Conservation (phyloP, 2,113 vertebrate genomes). For the Percopsis transmontana region DNA sequence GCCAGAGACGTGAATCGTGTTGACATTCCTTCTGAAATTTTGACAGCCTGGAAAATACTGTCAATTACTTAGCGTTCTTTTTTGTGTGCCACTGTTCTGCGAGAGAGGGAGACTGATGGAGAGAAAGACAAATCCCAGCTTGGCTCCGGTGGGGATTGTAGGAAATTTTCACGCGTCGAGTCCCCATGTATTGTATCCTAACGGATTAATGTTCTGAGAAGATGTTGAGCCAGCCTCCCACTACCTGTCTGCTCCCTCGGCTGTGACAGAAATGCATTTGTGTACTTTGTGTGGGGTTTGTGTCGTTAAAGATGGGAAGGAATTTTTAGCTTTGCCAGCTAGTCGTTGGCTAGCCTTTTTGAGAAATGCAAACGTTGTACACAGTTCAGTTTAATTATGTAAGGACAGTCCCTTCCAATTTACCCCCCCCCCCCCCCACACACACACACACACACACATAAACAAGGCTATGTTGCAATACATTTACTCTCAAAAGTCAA, state of each 20-base stretch:
- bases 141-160: conserved; percentile 20
- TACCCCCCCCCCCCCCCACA: too few relatives aligned
- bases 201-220: conserved; percentile 36
- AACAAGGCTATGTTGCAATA: too few relatives aligned
- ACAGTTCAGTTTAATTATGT: too few relatives aligned
- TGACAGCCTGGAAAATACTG: conserved; percentile 46
- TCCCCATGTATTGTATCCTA: conserved; percentile 18
- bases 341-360: not conserved
- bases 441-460: too few relatives aligned
- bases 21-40: conserved; percentile 34
- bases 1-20: conserved; percentile 4
- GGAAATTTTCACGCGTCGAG: conserved; percentile 18
- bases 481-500: too few relatives aligned
- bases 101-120: too few relatives aligned
- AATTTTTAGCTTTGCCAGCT: conserved; percentile 6
- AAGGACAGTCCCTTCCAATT: too few relatives aligned
- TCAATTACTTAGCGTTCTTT: conserved; percentile 27
- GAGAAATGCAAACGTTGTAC: too few relatives aligned
- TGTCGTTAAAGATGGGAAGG: conserved; percentile 16
- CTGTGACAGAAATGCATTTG: conserved; percentile 14
- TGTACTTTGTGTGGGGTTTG: conserved; percentile 26
- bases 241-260: not conserved
- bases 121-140: conserved; percentile 11
- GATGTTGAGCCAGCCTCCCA: conserved; percentile 4
- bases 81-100: conserved; percentile 14